These are phyloP conservation scores for Ernsta delagoae DNA, from an alignment of 2,888 invertebrate species.

Conservation along the genomic window DNA sequence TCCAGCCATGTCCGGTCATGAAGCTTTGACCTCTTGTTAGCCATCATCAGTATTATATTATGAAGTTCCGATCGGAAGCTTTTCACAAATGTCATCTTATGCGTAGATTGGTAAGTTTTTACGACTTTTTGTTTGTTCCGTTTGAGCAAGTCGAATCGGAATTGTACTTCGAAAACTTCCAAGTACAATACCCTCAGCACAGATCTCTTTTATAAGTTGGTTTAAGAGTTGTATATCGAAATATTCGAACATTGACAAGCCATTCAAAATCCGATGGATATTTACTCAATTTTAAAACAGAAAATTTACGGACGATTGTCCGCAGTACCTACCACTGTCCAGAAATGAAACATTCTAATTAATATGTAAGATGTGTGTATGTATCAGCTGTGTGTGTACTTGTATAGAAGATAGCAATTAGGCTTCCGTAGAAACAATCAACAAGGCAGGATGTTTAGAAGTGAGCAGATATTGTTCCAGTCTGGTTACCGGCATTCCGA, in stretches of 20 bases:
- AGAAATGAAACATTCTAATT: too few species aligned
- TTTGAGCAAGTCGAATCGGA: neutral
- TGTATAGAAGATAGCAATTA: conserved; percentile 29
- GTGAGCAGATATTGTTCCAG: conserved; percentile 68
- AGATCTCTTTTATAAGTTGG: too few species aligned
- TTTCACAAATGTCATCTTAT: neutral
- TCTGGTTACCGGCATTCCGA: conserved; percentile 70
- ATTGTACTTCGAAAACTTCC: neutral
- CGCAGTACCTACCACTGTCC: too few species aligned
- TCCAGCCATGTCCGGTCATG: conserved; percentile 20
- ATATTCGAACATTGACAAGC: neutral
- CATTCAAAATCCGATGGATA: neutral
- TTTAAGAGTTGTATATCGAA: too few species aligned
- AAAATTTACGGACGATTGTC: neutral
- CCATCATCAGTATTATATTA: neutral
- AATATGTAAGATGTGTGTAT: too few species aligned
- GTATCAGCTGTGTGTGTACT: neutral
- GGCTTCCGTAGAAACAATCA: conserved; percentile 1
- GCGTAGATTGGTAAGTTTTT: too few species aligned
- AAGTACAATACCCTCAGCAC: too few species aligned
- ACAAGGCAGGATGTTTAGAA: conserved; percentile 49
- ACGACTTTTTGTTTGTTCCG: too few species aligned
- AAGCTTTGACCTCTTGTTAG: conserved; percentile 21
- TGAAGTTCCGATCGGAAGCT: neutral
- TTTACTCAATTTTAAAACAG: too few species aligned